These are phyloP conservation scores for Epizoanthus scotinus DNA, from an alignment of 92 coral and sea anemone species.

Conservation along the genomic window DNA sequence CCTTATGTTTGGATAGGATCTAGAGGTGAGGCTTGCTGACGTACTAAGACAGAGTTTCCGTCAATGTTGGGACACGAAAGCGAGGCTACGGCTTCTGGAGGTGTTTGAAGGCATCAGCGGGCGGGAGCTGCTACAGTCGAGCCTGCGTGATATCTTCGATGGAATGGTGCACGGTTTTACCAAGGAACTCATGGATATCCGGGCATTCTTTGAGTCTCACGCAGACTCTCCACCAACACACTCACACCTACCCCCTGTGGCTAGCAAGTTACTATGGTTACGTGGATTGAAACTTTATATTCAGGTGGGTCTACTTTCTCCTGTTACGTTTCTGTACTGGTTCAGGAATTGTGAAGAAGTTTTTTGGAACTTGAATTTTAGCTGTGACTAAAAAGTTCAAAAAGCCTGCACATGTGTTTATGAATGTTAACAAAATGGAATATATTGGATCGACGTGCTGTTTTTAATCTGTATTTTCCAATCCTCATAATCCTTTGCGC, in stretches of 20 bases:
- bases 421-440: too few species aligned
- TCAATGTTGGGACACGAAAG: slow-evolving; percentile 98
- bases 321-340: too few species aligned
- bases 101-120: slow-evolving; percentile 99
- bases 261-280: slow-evolving; percentile 94
- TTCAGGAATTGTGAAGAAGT: too few species aligned
- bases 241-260: slow-evolving; percentile 95
- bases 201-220: slow-evolving; percentile 70
- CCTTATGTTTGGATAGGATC: slow-evolving; percentile 52
- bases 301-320: slow-evolving; percentile 64
- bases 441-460: too few species aligned
- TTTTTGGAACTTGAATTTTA: too few species aligned
- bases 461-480: too few species aligned
- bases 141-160: slow-evolving; percentile 74
- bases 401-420: too few species aligned
- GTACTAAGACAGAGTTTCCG: slow-evolving; percentile 95
- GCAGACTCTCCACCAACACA: slow-evolving; percentile 79
- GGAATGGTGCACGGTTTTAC: slow-evolving; percentile 84
- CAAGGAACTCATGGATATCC: slow-evolving; percentile 69
- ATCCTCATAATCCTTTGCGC: too few species aligned
- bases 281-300: slow-evolving; percentile 89
- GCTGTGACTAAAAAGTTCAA: too few species aligned
- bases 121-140: slow-evolving; percentile 86
- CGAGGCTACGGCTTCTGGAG: slow-evolving; percentile 91
- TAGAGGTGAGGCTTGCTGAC: slow-evolving; percentile 91